phyloP scores from a whole-genome alignment of 2,113 vertebrate species.

The Sphaerodactylus townsendi region DNA sequence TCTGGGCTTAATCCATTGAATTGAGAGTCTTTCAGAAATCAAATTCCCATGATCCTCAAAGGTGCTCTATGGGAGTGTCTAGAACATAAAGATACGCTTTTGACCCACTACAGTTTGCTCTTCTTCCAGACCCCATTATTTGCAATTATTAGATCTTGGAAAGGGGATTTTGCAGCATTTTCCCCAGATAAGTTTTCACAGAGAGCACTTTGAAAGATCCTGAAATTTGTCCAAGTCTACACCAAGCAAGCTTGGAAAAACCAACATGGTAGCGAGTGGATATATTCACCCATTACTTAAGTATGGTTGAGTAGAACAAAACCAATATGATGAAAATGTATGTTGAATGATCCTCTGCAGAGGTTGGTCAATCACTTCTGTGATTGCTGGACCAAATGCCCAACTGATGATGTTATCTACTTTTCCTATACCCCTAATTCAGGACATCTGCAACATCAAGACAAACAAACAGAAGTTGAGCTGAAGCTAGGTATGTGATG shows the following conservation, averaged over 20 bases:
- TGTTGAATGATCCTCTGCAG: not conserved
- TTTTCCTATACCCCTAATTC: not conserved
- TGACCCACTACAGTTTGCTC: no score
- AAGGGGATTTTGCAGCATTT: not conserved
- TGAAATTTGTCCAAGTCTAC: no score
- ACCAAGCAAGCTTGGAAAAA: not conserved
- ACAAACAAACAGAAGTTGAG: no score
- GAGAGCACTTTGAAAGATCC: not conserved
- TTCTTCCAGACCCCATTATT: no score
- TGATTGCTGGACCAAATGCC: not conserved
- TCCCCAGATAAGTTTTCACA: not conserved
- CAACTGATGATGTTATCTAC: not conserved
- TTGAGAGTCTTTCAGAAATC: no score
- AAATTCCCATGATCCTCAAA: not conserved
- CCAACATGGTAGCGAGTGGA: fast-evolving
- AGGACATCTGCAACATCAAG: not conserved
- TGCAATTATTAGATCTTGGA: not conserved
- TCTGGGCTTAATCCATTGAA: not conserved
- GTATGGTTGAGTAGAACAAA: not conserved
- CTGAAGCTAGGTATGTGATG: not conserved
- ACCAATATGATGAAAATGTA: not conserved
- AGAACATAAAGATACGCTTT: not conserved
- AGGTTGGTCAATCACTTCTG: not conserved
- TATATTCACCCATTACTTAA: not conserved
- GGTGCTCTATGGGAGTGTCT: not conserved